These are phyloP conservation scores for Acropora yongei DNA, from an alignment of 64 coral and sea anemone genomes.

Conservation along the genomic window DNA sequence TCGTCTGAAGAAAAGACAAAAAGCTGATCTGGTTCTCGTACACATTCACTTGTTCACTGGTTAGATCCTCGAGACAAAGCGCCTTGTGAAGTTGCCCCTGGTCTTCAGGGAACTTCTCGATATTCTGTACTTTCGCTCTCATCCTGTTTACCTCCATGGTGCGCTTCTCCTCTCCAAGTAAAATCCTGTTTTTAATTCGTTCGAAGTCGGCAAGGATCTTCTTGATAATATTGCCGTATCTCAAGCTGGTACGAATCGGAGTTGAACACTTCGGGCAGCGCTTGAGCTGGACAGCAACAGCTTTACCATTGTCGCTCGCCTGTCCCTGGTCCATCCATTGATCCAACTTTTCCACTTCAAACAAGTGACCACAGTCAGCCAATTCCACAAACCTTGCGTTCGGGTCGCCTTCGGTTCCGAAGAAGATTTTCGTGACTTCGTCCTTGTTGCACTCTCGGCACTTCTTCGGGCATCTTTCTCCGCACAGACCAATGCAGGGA, in stretches of 20 bases:
- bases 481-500: slow-evolving; percentile 78
- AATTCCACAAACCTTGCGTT: slow-evolving; percentile 79
- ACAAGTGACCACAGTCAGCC: slow-evolving; percentile 69
- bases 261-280: slow-evolving; percentile 69
- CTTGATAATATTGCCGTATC: slow-evolving; percentile 91
- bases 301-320: slow-evolving; percentile 13
- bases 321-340: slow-evolving; percentile 74
- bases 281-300: slow-evolving; percentile 70
- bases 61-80: background rate
- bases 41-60: slow-evolving; percentile 47
- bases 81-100: background rate
- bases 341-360: slow-evolving; percentile 75
- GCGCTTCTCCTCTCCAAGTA: background rate
- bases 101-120: background rate
- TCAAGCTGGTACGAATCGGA: slow-evolving; percentile 58
- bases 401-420: slow-evolving; percentile 74
- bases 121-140: background rate
- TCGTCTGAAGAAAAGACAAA: slow-evolving; percentile 18
- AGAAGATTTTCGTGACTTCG: slow-evolving; percentile 65
- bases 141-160: background rate
- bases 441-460: slow-evolving; percentile 84
- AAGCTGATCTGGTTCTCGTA: slow-evolving; percentile 63
- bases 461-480: slow-evolving; percentile 68
- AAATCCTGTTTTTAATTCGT: slow-evolving; percentile 60
- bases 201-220: slow-evolving; percentile 71